phyloP scores from a whole-genome alignment of 2,797 vertebrate genomes.

The Falco novaeseelandiae region DNA sequence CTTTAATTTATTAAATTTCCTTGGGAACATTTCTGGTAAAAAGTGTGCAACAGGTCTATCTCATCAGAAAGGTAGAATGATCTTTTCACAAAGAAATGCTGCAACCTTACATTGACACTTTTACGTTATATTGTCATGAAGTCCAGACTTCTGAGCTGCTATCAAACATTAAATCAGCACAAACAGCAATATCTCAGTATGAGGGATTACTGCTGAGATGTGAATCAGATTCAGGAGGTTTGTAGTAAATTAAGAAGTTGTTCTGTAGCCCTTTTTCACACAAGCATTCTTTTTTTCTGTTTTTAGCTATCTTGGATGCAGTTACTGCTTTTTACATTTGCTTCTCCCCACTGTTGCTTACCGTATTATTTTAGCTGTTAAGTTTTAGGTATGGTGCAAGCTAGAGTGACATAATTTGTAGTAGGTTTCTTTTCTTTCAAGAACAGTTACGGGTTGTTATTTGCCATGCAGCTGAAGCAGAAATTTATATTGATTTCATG shows the following conservation, averaged over 20 bases:
- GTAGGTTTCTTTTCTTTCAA: neutral
- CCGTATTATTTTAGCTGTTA: neutral
- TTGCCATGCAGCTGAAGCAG: neutral
- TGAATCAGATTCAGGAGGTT: neutral
- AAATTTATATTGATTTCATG: neutral
- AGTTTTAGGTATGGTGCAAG: neutral
- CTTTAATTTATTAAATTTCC: neutral
- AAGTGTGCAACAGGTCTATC: neutral
- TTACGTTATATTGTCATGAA: neutral
- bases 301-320: neutral
- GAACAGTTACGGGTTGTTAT: neutral
- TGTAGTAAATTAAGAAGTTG: neutral
- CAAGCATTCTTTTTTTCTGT: neutral
- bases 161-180: slow-evolving; percentile 1
- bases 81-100: neutral
- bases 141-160: neutral
- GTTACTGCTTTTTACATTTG: neutral
- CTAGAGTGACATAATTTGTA: neutral
- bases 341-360: neutral
- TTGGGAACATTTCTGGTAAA: neutral
- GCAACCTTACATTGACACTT: neutral
- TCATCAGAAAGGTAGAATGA: neutral
- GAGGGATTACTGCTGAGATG: neutral
- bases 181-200: slow-evolving; percentile 30
- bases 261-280: neutral